Percentiles rank a stretch among this genome's conserved stretches.
These are phyloP conservation scores for Rhagonycha lutea DNA, from an alignment of 2,888 invertebrate species.

Conservation along the genomic window DNA sequence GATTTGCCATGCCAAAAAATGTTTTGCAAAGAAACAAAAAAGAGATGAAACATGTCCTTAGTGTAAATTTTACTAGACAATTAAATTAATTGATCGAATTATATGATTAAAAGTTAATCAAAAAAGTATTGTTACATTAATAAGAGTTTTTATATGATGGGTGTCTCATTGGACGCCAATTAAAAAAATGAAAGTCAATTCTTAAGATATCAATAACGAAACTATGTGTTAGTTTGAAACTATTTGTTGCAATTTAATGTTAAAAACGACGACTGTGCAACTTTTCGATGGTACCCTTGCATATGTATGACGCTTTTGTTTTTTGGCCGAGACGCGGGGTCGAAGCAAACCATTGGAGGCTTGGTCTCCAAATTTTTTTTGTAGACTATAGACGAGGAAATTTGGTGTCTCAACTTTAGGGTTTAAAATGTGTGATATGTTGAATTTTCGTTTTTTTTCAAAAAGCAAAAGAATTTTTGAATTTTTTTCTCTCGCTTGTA, in stretches of 20 bases:
- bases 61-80: slow-evolving; percentile 45
- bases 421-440: not conserved
- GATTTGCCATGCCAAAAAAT: not conserved
- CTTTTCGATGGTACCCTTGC: not conserved
- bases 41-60: slow-evolving; percentile 37
- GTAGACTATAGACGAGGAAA: too few relatives aligned
- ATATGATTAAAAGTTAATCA: slow-evolving; percentile 52
- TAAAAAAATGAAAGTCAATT: slow-evolving; percentile 1
- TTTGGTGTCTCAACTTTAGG: too few relatives aligned
- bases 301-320: not conserved
- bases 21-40: slow-evolving; percentile 29
- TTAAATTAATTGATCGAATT: slow-evolving; percentile 53
- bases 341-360: too few relatives aligned
- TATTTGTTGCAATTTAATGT: not conserved
- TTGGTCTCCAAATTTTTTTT: too few relatives aligned
- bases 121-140: slow-evolving; percentile 49
- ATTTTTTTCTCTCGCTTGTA: not conserved
- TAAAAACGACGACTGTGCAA: not conserved
- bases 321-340: not conserved
- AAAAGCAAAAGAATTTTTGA: not conserved
- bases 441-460: not conserved
- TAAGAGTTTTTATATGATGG: slow-evolving; percentile 33
- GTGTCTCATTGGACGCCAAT: not conserved
- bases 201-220: not conserved
- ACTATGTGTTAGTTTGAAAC: not conserved